Base-by-base conservation (phyloP, 1,140 invertebrate genomes). In the Drosophila sulfurigaster region DNA sequence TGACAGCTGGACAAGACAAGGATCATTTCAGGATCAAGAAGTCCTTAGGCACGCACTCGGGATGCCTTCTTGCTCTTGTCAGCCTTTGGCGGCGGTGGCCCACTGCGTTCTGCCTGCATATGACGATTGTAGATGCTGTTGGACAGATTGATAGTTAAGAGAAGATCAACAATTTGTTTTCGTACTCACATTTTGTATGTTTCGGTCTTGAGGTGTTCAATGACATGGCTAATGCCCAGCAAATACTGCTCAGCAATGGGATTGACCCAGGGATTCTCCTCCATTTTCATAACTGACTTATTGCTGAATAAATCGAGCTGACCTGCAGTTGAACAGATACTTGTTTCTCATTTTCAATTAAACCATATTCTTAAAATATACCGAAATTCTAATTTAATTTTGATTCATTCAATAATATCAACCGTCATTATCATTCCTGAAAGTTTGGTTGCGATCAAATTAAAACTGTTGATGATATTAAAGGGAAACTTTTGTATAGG, bases 181-280 rank as follows among this genome's bases (percentile, higher is more conserved):
- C 0, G 13, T 13, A 67, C 82, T 92, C 93, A 99, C 98, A 98
- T 98, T 95, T 96, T 96, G 92, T 99, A 99, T 0, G 97, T 98
- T 92, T 99, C 98, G 1, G 97, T 97, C 77, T 96, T 95, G 48
- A 99, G 96, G 91, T 98, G 99, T 80, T 99, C 98, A 92, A 99
- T 95, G 6, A 99, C 96, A 93, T 99, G 98, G 48, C 96, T 97
- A 11, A 98, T 95, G 5, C 98, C 98, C 62, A 99, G 94, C 93
- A 97, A 95, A 68, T 99, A 95, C 93, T 99, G 99, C 92, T 99
- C 98, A 46, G 96, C 96, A 76, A 99, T 99, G 5, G 98, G 98
- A 16, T 96, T 96, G n/a, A 99, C 97, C 98, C 99, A 99, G 46
- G 97, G 98, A 94, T 99, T 99, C 81, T 98, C 98, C 91, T 99